Conservation (phyloP, 2,113 vertebrate species). For the Orientallactaga bullata region DNA sequence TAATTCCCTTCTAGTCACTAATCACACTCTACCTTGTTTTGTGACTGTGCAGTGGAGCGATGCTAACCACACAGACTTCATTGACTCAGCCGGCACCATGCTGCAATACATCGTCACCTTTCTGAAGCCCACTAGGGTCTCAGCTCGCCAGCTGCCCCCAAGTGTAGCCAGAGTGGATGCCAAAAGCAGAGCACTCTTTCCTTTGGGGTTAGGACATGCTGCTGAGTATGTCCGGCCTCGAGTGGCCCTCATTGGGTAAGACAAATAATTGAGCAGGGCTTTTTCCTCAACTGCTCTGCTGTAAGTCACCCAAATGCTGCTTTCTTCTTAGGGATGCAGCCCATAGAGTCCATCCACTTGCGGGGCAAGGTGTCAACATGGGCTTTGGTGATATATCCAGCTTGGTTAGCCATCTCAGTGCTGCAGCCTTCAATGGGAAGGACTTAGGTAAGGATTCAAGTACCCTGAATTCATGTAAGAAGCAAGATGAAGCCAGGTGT, state of each 20-base stretch:
- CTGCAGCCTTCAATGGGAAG: constrained; percentile 94
- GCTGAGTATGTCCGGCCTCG: constrained; percentile 95
- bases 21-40: neutral
- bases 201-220: constrained; percentile 95
- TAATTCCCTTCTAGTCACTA: constrained; percentile 36
- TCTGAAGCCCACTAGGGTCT: constrained; percentile 92
- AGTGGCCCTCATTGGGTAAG: constrained; percentile 95
- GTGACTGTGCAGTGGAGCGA: constrained; percentile 94
- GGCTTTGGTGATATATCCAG: constrained; percentile 96
- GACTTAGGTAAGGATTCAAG: constrained; percentile 93
- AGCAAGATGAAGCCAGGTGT: no score
- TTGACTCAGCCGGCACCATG: constrained; percentile 91
- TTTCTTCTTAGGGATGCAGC: constrained; percentile 94
- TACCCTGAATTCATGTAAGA: neutral
- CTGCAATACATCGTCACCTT: constrained; percentile 90
- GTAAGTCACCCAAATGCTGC: constrained; percentile 35
- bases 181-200: constrained; percentile 93
- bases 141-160: constrained; percentile 95
- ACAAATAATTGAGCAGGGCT: neutral
- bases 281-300: neutral
- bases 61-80: constrained; percentile 94
- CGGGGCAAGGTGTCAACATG: constrained; percentile 98
- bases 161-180: constrained; percentile 93
- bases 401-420: constrained; percentile 92
- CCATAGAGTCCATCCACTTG: constrained; percentile 97